These are phyloP conservation scores for Pangasius djambal DNA, from an alignment of 2,797 vertebrate genomes.

Conservation along the genomic window DNA sequence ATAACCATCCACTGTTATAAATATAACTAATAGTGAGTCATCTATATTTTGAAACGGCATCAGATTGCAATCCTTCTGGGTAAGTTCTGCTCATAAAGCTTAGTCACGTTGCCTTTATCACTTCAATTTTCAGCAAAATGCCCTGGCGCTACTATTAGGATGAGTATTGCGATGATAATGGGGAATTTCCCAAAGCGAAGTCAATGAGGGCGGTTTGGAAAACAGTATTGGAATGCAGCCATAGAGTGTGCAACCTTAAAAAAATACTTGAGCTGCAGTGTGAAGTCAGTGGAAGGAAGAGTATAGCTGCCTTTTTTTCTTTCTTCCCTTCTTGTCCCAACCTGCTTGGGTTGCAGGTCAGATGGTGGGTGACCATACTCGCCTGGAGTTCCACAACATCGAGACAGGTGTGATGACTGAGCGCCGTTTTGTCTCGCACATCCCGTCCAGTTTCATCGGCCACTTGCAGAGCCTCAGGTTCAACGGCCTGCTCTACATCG, in stretches of 20 bases:
- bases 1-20: background rate
- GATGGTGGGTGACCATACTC: slow-evolving; percentile 98
- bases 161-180: background rate
- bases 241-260: slow-evolving; percentile 10
- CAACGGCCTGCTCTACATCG: slow-evolving; percentile 97
- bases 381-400: slow-evolving; percentile 98
- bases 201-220: background rate
- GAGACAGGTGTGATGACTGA: slow-evolving; percentile 98
- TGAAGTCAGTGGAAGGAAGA: slow-evolving; percentile 46
- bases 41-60: background rate
- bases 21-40: background rate
- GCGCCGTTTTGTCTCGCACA: slow-evolving; percentile 90
- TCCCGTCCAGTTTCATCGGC: slow-evolving; percentile 97
- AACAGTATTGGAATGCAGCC: slow-evolving; percentile 14
- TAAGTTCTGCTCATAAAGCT: background rate
- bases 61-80: background rate
- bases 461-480: slow-evolving; percentile 99
- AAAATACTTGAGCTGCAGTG: slow-evolving; percentile 38
- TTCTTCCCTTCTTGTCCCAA: slow-evolving; percentile 70
- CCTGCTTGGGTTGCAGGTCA: slow-evolving; percentile 81
- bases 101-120: background rate
- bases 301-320: slow-evolving; percentile 71
- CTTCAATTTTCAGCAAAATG: background rate
- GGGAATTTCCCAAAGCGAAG: background rate
- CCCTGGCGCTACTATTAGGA: background rate